Evolutionary conservation across 2,113 vertebrate genomes (phyloP).

Genomic region (Felis chaus): DNA sequence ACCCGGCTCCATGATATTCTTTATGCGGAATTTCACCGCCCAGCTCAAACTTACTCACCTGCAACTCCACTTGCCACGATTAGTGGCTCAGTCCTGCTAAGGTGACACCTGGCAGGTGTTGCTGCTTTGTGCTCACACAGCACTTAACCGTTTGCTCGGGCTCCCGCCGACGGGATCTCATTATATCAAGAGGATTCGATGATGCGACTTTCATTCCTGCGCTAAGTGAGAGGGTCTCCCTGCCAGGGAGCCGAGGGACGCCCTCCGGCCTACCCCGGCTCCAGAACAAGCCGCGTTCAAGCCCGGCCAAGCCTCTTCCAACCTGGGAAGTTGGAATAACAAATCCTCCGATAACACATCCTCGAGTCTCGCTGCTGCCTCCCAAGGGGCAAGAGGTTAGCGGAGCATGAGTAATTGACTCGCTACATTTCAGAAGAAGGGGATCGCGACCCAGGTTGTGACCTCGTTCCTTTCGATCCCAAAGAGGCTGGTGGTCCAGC

Average conservation of each 20-base stretch:
- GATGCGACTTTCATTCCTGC: neutral
- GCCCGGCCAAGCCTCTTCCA: neutral
- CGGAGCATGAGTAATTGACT: neutral
- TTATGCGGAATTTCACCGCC: neutral
- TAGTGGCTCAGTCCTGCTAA: neutral
- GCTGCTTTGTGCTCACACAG: neutral
- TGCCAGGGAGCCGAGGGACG: neutral
- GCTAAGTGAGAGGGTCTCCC: neutral
- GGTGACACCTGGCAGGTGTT: neutral
- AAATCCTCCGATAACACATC: neutral
- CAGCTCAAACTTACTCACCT: neutral
- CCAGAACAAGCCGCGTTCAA: neutral
- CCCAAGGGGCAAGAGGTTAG: neutral
- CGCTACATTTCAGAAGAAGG: neutral
- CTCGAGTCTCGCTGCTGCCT: neutral
- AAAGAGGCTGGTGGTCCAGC: too few species aligned
- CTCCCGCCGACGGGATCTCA: neutral
- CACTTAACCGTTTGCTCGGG: too few species aligned
- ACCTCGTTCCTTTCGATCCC: neutral
- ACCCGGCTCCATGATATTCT: neutral
- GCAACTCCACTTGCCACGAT: neutral
- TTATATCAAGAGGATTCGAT: too few species aligned
- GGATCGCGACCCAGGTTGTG: too few species aligned
- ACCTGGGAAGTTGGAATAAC: neutral
- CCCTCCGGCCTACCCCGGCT: fast-evolving